Evolutionary conservation across 2,113 vertebrate species (phyloP).

Genomic region (Sialia sialis): DNA sequence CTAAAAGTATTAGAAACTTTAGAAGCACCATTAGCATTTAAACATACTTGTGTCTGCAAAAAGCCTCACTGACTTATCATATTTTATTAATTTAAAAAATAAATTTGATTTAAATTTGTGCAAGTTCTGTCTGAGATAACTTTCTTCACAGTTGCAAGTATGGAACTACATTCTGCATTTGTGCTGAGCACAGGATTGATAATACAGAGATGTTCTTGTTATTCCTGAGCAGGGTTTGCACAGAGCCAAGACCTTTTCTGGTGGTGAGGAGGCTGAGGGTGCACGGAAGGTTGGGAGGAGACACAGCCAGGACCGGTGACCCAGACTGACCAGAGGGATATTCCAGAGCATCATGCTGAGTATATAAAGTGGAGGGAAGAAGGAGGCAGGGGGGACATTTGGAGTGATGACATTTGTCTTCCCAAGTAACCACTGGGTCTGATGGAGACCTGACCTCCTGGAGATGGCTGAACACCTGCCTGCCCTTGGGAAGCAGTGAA

Average conservation of each 20-base stretch:
- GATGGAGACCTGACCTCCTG: background rate
- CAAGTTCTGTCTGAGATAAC: background rate
- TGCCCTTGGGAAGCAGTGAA: background rate
- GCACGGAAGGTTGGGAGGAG: fast-evolving
- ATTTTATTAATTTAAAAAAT: background rate
- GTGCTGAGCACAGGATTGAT: background rate
- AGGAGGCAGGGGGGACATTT: background rate
- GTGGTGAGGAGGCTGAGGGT: background rate
- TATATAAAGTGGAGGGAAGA: background rate
- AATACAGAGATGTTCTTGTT: background rate
- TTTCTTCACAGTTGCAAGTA: background rate
- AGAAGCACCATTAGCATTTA: background rate
- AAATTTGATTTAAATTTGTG: background rate
- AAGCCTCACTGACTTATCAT: background rate
- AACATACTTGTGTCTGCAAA: background rate
- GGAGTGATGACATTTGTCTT: fast-evolving
- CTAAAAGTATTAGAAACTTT: background rate
- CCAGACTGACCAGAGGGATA: background rate
- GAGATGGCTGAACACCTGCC: background rate
- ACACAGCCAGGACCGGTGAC: background rate
- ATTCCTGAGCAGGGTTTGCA: background rate
- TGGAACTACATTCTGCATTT: background rate
- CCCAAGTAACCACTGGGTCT: fast-evolving
- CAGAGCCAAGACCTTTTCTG: background rate
- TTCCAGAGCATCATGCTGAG: background rate